Evolutionary conservation across 2,888 invertebrate species (phyloP).

Genomic region (Protodeltote pygarga): DNA sequence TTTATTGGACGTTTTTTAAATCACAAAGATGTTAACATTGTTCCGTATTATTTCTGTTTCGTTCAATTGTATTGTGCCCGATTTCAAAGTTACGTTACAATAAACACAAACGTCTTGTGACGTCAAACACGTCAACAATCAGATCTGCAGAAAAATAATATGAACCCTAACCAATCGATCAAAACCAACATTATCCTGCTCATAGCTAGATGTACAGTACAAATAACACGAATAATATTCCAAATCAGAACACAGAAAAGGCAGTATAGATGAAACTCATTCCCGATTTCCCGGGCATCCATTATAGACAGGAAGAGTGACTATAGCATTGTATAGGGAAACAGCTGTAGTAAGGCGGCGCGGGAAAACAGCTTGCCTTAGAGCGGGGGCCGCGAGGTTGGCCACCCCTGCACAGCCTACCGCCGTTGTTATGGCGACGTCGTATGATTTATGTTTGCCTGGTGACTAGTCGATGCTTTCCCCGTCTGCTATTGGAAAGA

Average conservation of each 20-base stretch:
- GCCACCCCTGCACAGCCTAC: slow-evolving; percentile 61
- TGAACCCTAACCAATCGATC: slow-evolving; percentile 6
- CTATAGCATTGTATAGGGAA: slow-evolving; percentile 66
- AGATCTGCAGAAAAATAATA: background rate
- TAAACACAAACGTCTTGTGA: slow-evolving; percentile 8
- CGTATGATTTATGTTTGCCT: slow-evolving; percentile 74
- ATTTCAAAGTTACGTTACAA: slow-evolving; percentile 3
- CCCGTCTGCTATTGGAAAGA: slow-evolving; percentile 35
- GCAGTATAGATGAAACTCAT: slow-evolving; percentile 63
- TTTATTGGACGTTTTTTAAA: slow-evolving; percentile 32
- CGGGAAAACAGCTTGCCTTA: slow-evolving; percentile 67
- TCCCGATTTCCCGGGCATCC: slow-evolving; percentile 60
- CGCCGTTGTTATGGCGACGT: slow-evolving; percentile 74
- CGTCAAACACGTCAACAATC: slow-evolving; percentile 12
- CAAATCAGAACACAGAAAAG: slow-evolving; percentile 49
- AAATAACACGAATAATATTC: slow-evolving; percentile 33
- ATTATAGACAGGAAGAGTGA: slow-evolving; percentile 62
- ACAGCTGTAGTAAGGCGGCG: slow-evolving; percentile 71
- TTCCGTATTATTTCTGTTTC: slow-evolving; percentile 6
- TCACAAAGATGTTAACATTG: slow-evolving; percentile 18
- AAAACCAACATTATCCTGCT: slow-evolving; percentile 17
- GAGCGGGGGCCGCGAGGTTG: slow-evolving; percentile 57
- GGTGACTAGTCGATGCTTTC: slow-evolving; percentile 57
- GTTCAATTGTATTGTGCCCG: background rate
- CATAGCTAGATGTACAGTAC: slow-evolving; percentile 10